Evolutionary conservation across 2,797 vertebrate genomes (phyloP), one percentile per base, ranked within the genome.

Genomic region (Cyprinella venusta): DNA sequence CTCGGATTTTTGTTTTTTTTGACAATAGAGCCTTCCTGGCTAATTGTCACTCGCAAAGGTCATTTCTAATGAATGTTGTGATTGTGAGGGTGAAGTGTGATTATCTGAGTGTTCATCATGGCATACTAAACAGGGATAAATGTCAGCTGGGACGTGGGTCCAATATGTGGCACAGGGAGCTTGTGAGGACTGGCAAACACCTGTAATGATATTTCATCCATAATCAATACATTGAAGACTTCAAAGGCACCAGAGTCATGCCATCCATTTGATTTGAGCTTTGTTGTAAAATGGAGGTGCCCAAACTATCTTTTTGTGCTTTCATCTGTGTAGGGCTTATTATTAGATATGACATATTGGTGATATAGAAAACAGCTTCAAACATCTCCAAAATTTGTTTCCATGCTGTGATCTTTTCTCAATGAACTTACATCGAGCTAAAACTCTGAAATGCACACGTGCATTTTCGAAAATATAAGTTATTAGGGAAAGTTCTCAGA

Each of bases 41-140:
- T 91, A 91, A 91, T 89, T 82, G 85, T 76, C 21, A 68, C 77
- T 71, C 87, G 67, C 75, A 69, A 91, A 90, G 91, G 91, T 92
- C 89, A 89, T 33, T 80, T 90, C 87, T 90, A 91, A 92, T 92
- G 81, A 90, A 89, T 84, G 86, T 83, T 90, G 56, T 70, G 89
- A 84, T 82, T 90, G 87, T 76, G 79, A 86, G 82, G 85, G 86
- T 83, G 64, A 26, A 85, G 68, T 76, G 84, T 81, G 89, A 91
- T 90, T 82, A 90, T 88, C 85, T 76, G 24, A 84, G 75, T 69
- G 59, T 18, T 83, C 82, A 87, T 80, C 83, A 30, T 59, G 2
- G 91, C 85, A 89, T 90, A 85, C 85, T 89, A 88, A 91, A 87
- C 50, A 63, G 78, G 54, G 40, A 79, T 80, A 86, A 89, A 86